phyloP scores from a whole-genome alignment of 2,888 invertebrate genomes.

The Diogma glabrata region DNA sequence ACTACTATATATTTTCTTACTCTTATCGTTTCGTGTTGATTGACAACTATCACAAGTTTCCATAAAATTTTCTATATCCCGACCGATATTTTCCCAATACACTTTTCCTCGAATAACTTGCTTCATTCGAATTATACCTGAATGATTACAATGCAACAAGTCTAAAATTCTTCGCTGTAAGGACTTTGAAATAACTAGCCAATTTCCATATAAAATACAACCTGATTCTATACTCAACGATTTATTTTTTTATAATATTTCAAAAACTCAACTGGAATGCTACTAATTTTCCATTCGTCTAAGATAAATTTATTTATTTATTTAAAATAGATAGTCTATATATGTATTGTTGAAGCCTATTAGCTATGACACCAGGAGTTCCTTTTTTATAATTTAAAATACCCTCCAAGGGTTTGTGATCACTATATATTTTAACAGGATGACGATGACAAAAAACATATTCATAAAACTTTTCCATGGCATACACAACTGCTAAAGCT shows the following conservation, averaged over 20 bases:
- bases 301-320: no score
- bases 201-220: neutral
- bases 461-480: no score
- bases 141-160: neutral
- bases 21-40: neutral
- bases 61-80: neutral
- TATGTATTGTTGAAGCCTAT: no score
- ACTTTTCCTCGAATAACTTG: neutral
- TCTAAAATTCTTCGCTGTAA: neutral
- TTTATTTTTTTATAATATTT: slow-evolving; percentile 5
- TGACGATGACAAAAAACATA: no score
- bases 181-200: neutral
- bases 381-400: no score
- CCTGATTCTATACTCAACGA: neutral
- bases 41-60: neutral
- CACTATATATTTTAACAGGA: no score
- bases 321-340: no score
- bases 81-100: neutral
- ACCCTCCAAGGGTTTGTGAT: no score
- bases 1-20: neutral
- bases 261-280: no score
- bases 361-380: no score
- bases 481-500: no score
- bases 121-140: neutral
- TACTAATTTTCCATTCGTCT: no score